Percentiles rank a stretch among this genome's conserved stretches.
Evolutionary conservation across 2,888 invertebrate genomes (phyloP).

Genomic region (Cerceris ruficornis): DNA sequence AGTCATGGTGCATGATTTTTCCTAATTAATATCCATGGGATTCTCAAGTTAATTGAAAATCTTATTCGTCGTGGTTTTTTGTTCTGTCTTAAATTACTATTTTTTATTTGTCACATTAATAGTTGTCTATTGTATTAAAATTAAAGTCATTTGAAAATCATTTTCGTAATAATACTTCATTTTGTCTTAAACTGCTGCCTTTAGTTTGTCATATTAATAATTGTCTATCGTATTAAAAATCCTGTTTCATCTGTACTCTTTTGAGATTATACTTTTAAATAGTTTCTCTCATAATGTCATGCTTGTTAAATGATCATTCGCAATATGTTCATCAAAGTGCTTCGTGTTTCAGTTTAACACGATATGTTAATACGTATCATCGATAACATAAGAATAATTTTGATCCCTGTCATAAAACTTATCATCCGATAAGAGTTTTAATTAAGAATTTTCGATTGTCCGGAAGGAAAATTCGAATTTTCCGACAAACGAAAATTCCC

Average conservation of each 20-base stretch:
- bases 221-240: background rate
- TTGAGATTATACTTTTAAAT: too few species aligned
- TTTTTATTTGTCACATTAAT: background rate
- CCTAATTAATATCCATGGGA: background rate
- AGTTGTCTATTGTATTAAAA: background rate
- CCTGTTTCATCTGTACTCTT: too few species aligned
- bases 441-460: too few species aligned
- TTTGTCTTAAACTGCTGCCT: background rate
- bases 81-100: background rate
- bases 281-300: too few species aligned
- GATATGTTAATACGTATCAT: too few species aligned
- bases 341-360: too few species aligned
- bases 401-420: too few species aligned
- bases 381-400: too few species aligned
- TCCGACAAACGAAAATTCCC: background rate
- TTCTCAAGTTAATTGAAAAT: background rate
- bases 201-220: background rate
- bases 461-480: too few species aligned
- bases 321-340: too few species aligned
- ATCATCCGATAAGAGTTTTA: too few species aligned
- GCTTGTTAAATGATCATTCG: too few species aligned
- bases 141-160: background rate
- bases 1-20: slow-evolving; percentile 36
- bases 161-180: background rate
- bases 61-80: background rate